phyloP scores from a whole-genome alignment of 2,888 invertebrate species.

The Entomobrya multifasciata region DNA sequence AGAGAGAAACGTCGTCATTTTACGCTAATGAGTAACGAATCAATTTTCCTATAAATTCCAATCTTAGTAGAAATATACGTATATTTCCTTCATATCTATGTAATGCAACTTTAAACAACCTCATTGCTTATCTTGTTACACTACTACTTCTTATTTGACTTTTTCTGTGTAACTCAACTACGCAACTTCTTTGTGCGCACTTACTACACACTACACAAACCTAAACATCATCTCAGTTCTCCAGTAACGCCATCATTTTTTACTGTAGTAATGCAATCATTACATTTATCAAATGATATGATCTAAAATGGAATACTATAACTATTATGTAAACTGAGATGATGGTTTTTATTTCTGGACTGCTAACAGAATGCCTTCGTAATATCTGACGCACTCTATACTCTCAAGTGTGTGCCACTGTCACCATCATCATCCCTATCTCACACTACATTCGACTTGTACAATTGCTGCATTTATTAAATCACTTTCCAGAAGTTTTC shows the following conservation, averaged over 20 bases:
- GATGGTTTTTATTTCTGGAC: conserved; percentile 19
- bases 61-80: too few species aligned
- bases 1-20: too few species aligned
- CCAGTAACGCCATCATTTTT: conserved; percentile 31
- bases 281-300: conserved; percentile 32
- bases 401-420: background rate
- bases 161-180: background rate
- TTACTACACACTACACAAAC: background rate
- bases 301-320: conserved; percentile 23
- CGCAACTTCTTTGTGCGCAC: too few species aligned
- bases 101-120: too few species aligned
- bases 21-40: too few species aligned
- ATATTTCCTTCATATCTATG: too few species aligned
- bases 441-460: background rate
- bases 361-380: too few species aligned
- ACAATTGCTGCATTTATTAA: background rate
- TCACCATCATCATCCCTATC: background rate
- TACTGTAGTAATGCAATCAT: conserved; percentile 10
- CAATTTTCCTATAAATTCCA: too few species aligned
- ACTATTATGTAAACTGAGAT: conserved; percentile 32
- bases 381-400: too few species aligned
- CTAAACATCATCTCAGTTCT: background rate
- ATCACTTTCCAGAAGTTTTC: background rate
- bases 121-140: too few species aligned
- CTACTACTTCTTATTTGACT: conserved; percentile 16